Percentiles rank a stretch among this genome's conserved stretches.
Evolutionary conservation across 1,140 invertebrate species (phyloP).

Genomic region (Ptiloglossa arizonensis): DNA sequence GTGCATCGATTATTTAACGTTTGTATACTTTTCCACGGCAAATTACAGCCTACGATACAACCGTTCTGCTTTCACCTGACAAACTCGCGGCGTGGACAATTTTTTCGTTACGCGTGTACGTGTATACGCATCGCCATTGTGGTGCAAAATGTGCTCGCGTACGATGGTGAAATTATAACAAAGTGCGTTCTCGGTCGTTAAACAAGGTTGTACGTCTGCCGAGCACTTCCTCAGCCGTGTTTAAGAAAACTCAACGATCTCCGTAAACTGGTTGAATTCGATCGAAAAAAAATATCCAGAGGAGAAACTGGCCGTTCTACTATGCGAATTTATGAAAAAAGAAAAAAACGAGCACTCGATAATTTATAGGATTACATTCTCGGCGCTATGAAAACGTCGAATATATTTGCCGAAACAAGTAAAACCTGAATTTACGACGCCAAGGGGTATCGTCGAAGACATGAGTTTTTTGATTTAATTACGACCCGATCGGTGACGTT

Average conservation of each 20-base stretch:
- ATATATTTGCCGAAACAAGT: neutral
- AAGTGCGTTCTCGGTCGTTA: slow-evolving; percentile 48
- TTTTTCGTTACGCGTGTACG: slow-evolving; percentile 34
- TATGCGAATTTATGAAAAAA: neutral
- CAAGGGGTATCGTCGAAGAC: too few relatives aligned
- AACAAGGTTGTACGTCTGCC: neutral
- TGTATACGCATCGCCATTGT: slow-evolving; percentile 33
- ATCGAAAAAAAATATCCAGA: too few relatives aligned
- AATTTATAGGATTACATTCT: neutral
- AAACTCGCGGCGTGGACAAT: slow-evolving; percentile 16
- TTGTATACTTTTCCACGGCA: neutral
- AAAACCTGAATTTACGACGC: neutral
- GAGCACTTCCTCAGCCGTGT: too few relatives aligned
- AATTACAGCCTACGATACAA: slow-evolving; percentile 6
- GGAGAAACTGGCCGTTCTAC: neutral
- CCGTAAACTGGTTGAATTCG: neutral
- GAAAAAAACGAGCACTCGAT: neutral
- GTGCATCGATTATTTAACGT: slow-evolving; percentile 1
- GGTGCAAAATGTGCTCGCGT: slow-evolving; percentile 47
- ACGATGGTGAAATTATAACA: slow-evolving; percentile 49
- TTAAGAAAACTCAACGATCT: neutral
- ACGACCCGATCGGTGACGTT: too few relatives aligned
- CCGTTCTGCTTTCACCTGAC: slow-evolving; percentile 47
- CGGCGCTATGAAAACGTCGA: neutral
- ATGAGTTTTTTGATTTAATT: too few relatives aligned